A percentile compares a stretch with the other conserved stretches of the same genome.
phyloP scores from a whole-genome alignment of 1,140 invertebrate genomes.

The Battus philenor region DNA sequence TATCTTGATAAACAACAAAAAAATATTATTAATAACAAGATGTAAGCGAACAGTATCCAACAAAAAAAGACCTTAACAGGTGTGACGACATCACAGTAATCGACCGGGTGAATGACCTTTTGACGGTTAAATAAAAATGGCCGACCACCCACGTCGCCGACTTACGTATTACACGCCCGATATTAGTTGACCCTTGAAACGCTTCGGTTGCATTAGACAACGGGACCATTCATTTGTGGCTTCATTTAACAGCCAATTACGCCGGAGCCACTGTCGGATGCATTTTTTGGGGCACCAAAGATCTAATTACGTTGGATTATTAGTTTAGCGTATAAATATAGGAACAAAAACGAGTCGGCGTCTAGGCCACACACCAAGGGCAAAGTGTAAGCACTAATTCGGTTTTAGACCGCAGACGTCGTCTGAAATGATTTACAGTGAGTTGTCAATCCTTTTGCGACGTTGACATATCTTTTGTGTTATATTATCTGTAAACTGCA shows the following conservation, averaged over 20 bases:
- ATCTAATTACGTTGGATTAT: slow-evolving; percentile 21
- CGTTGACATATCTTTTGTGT: slow-evolving; percentile 17
- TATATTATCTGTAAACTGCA: slow-evolving; percentile 10
- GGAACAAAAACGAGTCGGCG: slow-evolving; percentile 13
- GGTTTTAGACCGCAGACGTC: slow-evolving; percentile 29
- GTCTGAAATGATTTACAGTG: slow-evolving; percentile 12
- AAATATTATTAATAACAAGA: slow-evolving; percentile 19
- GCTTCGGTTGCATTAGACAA: slow-evolving; percentile 14
- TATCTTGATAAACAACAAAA: slow-evolving; percentile 3
- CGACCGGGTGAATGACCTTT: slow-evolving; percentile 48
- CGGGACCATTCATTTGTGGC: slow-evolving; percentile 24
- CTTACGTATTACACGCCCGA: slow-evolving; percentile 27
- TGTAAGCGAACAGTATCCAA: slow-evolving; percentile 41
- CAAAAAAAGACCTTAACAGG: slow-evolving; percentile 39
- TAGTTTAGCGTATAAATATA: slow-evolving; percentile 32
- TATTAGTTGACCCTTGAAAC: slow-evolving; percentile 23
- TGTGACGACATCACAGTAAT: slow-evolving; percentile 35
- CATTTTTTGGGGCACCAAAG: slow-evolving; percentile 7
- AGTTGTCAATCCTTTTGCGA: background rate
- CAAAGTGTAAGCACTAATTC: slow-evolving; percentile 37
- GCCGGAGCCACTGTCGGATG: background rate
- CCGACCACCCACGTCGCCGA: slow-evolving; percentile 48
- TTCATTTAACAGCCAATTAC: slow-evolving; percentile 5
- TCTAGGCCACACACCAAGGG: slow-evolving; percentile 34
- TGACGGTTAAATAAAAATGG: slow-evolving; percentile 56